Base-by-base conservation (phyloP, 2,888 invertebrate genomes). In the Oscheius sp. region DNA sequence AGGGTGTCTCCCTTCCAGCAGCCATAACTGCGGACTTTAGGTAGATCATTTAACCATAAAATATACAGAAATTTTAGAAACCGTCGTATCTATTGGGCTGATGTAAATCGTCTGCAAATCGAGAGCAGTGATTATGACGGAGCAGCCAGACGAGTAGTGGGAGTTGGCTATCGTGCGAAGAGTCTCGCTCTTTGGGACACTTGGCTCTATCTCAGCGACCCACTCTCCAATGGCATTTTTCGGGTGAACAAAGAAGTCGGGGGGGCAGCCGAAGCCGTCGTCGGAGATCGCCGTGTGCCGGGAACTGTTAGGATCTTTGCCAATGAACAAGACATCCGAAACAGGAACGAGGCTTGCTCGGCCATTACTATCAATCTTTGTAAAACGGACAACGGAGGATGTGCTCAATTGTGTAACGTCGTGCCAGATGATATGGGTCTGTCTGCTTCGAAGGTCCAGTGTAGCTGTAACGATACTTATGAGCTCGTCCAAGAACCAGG, bases 1-100 rank as follows among this genome's bases (percentile, higher is more conserved):
- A 92, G 81, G 93, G 95, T 80, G 88, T 97, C 14, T 93, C 94
- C 0, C 95, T 96, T 87, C 96, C 97, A 0, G 94, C 94, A 77
- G 97, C 97, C 1, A 88, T 98, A 56, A 93, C 95, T 0, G 92
- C 98, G 38, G 97, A 98, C 87, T 95, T 94, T 83, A 51, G 70
- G 72, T 69, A 32, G n/a, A 17, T 62, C 20, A 6, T 38, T 26
- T 12, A 22, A 3, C 17, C 3, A 6, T 17, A 33, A 33, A 8
- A 14, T 12, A 57, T 9, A 36, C 1, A 20, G 14, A 14, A 2
- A 59, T 44, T 68, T 17, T 63, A 94, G 94, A 8, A 95, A 96
- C 51, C 90, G 91, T 32, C 80, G 83, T 66, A 87, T 90, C 45
- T 98, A 96, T 86, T 98, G 97, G 97, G 95, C 96, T 0, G 97